These are phyloP conservation scores for Polypterus senegalus DNA, from an alignment of 2,113 vertebrate genomes.

Conservation along the genomic window DNA sequence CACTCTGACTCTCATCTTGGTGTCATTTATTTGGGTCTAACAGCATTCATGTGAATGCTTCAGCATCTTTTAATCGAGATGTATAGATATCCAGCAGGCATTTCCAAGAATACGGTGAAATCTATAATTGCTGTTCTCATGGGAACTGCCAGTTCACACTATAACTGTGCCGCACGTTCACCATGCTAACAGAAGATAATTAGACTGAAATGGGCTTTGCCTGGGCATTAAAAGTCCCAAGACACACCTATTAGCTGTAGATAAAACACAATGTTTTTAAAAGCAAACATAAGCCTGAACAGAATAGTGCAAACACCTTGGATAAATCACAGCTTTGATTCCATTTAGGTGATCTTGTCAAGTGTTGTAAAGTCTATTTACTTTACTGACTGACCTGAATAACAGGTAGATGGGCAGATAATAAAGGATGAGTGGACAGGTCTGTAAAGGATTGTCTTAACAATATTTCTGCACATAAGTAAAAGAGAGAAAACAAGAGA, in stretches of 20 bases:
- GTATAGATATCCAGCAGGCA: not conserved
- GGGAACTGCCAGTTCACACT: not conserved
- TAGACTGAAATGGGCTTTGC: conserved; percentile 3
- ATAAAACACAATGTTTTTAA: not conserved
- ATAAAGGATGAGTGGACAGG: not conserved
- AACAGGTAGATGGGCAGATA: not conserved
- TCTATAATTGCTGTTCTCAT: not conserved
- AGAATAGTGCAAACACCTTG: not conserved
- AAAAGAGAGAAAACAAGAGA: too few relatives aligned
- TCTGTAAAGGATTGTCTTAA: too few relatives aligned
- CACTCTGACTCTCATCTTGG: too few relatives aligned
- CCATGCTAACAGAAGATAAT: not conserved
- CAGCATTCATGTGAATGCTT: not conserved
- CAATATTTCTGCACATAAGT: too few relatives aligned
- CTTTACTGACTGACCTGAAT: not conserved
- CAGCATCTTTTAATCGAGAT: not conserved
- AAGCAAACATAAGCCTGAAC: not conserved
- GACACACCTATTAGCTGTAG: not conserved
- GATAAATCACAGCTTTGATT: not conserved
- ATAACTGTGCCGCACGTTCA: not conserved
- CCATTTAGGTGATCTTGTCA: not conserved
- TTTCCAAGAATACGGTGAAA: conserved; percentile 1
- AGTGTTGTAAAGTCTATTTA: not conserved
- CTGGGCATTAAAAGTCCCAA: not conserved
- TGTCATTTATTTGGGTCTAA: too few relatives aligned